These are phyloP conservation scores for Sarcophaga variegata DNA, from an alignment of 2,888 invertebrate genomes.

Conservation along the genomic window DNA sequence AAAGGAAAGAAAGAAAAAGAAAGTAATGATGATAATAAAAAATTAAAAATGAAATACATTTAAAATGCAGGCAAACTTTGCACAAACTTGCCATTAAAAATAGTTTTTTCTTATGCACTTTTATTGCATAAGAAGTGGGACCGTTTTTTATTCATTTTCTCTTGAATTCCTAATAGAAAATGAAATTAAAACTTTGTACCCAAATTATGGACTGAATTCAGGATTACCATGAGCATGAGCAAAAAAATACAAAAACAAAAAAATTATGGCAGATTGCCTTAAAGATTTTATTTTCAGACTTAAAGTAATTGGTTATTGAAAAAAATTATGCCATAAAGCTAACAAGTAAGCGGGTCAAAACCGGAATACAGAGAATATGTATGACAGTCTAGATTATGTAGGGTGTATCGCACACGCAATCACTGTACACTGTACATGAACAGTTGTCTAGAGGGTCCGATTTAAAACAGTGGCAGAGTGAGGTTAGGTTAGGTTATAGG, in stretches of 20 bases:
- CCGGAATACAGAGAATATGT: too few relatives aligned
- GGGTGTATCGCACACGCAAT: too few relatives aligned
- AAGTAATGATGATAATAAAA: constrained; percentile 33
- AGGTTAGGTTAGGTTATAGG: too few relatives aligned
- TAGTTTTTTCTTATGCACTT: constrained; percentile 68
- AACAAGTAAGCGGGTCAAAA: too few relatives aligned
- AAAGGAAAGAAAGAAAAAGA: background rate
- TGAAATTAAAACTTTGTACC: constrained; percentile 50
- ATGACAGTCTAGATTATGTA: too few relatives aligned
- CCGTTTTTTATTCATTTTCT: constrained; percentile 26
- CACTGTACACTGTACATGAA: too few relatives aligned
- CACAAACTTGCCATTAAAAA: constrained; percentile 69
- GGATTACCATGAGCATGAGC: too few relatives aligned
- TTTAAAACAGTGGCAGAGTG: too few relatives aligned
- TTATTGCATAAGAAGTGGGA: constrained; percentile 33
- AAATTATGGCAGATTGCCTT: background rate
- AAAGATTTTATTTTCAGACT: background rate
- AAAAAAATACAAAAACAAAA: too few relatives aligned
- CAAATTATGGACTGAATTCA: background rate
- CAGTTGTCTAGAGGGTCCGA: too few relatives aligned
- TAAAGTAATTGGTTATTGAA: too few relatives aligned
- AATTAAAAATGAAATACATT: constrained; percentile 63
- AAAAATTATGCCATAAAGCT: too few relatives aligned
- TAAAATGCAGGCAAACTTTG: constrained; percentile 65
- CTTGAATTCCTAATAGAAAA: constrained; percentile 62